Base-by-base conservation (phyloP, 1,140 invertebrate species). In the Trichonephila clavipes region DNA sequence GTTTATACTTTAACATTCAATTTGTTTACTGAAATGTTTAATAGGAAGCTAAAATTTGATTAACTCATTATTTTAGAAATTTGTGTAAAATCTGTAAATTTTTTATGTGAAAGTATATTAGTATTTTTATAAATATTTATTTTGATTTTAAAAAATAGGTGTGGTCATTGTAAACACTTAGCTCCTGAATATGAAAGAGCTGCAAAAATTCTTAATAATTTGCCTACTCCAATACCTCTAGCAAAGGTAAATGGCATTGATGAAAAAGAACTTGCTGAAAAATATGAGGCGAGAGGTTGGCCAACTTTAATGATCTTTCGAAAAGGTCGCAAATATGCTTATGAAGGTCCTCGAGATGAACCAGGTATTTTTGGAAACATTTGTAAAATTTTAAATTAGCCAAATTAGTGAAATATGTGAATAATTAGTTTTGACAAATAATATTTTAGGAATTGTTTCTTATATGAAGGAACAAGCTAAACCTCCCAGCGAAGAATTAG, bases 401-500 rank as follows among this genome's bases (percentile, higher is more conserved):
- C 6, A 19, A 21, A 6, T 40, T 14, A 40, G 7, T 40, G 18
- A 34, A 64, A 64, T 40, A 40, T 1, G 6, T 77, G 28, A 14
- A 21, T 16, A n/a, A 89, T 7, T 34, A 21, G 2, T 44, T 89
- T 89, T 77, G n/a, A 69, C 7, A 69, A 14, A 24, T 24, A 12
- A 95, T 95, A 95, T 95, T 94, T 77, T 94, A 96, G 96, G 96
- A 62, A 96, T 96, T 94, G 95, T 96, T 8, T 94, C 95, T 2
- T 96, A 96, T 95, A 97, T 97, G 96, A 96, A 96, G 94, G 96
- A 96, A 83, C 96, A 96, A 93, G 95, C 96, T 12, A 96, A 96
- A 88, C 96, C 96, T 21, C 96, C 97, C 19, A 96, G 96, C 4
- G 96, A 95, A 86, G 95, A 96, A 82, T 94, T 96, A 21, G 91